Conservation (phyloP, 2,113 vertebrate species). For the Brienomyrus brachyistius region DNA sequence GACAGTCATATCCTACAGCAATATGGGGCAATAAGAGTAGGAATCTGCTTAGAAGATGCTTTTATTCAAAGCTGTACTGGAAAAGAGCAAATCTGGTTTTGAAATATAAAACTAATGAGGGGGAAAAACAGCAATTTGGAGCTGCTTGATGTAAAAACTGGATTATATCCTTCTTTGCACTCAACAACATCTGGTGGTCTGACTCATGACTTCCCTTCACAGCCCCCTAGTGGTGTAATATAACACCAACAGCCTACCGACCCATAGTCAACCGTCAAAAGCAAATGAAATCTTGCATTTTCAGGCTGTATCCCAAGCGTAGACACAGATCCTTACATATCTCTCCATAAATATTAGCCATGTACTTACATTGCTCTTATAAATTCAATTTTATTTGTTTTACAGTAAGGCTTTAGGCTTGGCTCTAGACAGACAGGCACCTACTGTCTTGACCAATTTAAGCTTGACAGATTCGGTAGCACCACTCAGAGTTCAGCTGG, state of each 20-base stretch:
- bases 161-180: background rate
- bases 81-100: background rate
- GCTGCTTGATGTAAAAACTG: conserved; percentile 4
- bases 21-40: background rate
- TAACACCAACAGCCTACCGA: background rate
- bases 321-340: background rate
- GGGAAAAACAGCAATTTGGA: background rate
- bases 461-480: background rate
- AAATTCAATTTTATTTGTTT: background rate
- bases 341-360: background rate
- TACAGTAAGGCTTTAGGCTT: background rate
- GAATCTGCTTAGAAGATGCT: background rate
- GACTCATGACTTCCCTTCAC: background rate
- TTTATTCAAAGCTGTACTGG: conserved; percentile 4
- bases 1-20: background rate
- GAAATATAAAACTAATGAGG: conserved; percentile 1
- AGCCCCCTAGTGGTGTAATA: background rate
- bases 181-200: background rate
- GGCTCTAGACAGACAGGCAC: background rate
- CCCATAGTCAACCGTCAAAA: background rate
- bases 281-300: background rate
- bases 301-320: background rate
- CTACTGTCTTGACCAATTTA: background rate
- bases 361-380: background rate
- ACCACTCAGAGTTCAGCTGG: background rate